These are phyloP conservation scores for Oopsacas minuta DNA, from an alignment of 37 sponge, comb jelly and placozoan genomes.

Conservation along the genomic window DNA sequence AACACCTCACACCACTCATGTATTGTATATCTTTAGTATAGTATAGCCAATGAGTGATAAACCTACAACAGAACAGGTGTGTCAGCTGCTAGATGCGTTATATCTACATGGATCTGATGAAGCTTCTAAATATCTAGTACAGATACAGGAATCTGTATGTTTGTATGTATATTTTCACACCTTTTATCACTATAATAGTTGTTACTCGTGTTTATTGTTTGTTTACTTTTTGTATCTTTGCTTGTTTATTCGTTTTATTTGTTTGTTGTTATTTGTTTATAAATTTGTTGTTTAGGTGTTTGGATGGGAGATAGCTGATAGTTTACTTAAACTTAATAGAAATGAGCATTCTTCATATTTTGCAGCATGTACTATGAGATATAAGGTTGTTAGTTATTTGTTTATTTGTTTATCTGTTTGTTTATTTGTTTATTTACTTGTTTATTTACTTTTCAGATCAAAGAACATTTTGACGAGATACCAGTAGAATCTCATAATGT, in stretches of 20 bases:
- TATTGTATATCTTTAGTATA: not conserved
- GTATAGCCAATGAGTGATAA: not conserved
- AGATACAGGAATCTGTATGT: not conserved
- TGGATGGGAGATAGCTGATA: constrained; percentile 9
- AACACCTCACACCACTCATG: not conserved
- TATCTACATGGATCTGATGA: constrained; percentile 4
- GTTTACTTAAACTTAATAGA: not conserved
- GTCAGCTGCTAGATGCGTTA: not conserved
- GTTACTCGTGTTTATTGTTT: too few species aligned
- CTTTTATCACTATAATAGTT: too few species aligned
- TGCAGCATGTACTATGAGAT: not conserved
- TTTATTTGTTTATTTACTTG: not conserved
- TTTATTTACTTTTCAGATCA: not conserved
- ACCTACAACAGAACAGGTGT: not conserved
- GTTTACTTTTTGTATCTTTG: too few species aligned
- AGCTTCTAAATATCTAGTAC: not conserved
- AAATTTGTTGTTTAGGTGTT: not conserved
- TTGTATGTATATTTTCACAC: not conserved
- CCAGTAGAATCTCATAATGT: not conserved
- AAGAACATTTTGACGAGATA: constrained; percentile 11
- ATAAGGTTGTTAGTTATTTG: not conserved
- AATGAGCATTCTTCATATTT: not conserved
- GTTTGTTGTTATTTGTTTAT: constrained; percentile 9
- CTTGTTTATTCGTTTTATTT: not conserved
- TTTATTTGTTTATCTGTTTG: not conserved